Evolutionary conservation across 1,140 invertebrate genomes (phyloP), one percentile per base, ranked within the genome.

Genomic region (Branchinecta lindahli): DNA sequence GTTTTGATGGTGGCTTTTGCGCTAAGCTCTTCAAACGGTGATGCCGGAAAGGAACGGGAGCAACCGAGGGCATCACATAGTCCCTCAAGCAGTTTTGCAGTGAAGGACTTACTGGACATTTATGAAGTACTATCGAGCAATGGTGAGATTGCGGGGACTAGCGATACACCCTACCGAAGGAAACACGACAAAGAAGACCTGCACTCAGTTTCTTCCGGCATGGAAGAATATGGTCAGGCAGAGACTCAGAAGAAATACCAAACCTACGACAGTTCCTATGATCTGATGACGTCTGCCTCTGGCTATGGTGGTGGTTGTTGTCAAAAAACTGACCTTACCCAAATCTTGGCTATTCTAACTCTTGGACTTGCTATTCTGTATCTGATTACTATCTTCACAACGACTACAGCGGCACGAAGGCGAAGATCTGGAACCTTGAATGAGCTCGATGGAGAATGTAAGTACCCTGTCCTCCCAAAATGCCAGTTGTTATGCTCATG

Each of bases 251-350:
- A 61, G 18, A 61, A 61, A 1, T 33, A 33, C 33, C 33, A 33
- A 33, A 61, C 52, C 12, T 61, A 61, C 18, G 52, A 61, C 2
- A 33, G 33, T 33, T 5, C 33, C 33, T 33, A 33, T 5, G 52
- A 61, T 61, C 52, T 61, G 12, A 61, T 61, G 12, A 6, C 52
- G 6, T 61, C 52, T 12, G 52, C 52, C 6, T 61, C 52, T 15
- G 18, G 52, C 18, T 61, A 61, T 61, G 52, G 52, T 9, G n/a
- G n/a, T 33, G 52, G 52, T 61, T 61, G 52, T 61, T 61, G 52
- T 20, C 12, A 20, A 6, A 20, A 20, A 61, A 15, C 52, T 15
- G 52, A 61, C 18, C 12, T 61, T 4, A 61, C 52, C 52, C 52
- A 61, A 61, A 20, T 61, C 52, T 61, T 61, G 6, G 52, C 52